These are phyloP conservation scores for Neoascia interrupta DNA, from an alignment of 2,888 invertebrate species.

Conservation along the genomic window DNA sequence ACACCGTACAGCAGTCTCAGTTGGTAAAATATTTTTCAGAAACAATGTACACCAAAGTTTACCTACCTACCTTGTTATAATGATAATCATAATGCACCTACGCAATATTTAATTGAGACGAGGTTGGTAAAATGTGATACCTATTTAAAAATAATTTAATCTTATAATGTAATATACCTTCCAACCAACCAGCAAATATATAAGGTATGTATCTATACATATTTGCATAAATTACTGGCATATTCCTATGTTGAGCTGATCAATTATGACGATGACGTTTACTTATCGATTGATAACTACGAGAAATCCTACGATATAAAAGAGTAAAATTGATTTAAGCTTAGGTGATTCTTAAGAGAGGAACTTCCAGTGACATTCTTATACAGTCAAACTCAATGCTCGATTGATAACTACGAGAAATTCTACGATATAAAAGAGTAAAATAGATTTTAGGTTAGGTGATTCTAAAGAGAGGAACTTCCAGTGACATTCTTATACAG, in stretches of 20 bases:
- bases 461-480: slow-evolving; percentile 41
- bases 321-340: slow-evolving; percentile 14
- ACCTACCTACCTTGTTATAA: too few species aligned
- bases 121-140: too few species aligned
- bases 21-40: too few species aligned
- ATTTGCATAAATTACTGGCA: not conserved
- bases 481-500: slow-evolving; percentile 41
- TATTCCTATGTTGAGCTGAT: not conserved
- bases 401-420: slow-evolving; percentile 21
- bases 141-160: too few species aligned
- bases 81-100: too few species aligned
- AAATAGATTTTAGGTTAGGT: slow-evolving; percentile 18
- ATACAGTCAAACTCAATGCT: too few species aligned
- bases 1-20: too few species aligned
- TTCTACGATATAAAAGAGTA: slow-evolving; percentile 6
- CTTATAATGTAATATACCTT: too few species aligned
- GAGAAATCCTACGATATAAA: slow-evolving; percentile 7
- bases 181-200: too few species aligned
- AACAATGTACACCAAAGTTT: too few species aligned
- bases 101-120: too few species aligned
- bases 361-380: slow-evolving; percentile 42
- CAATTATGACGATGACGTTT: slow-evolving; percentile 38
- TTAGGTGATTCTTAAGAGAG: too few species aligned
- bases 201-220: not conserved
- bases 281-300: slow-evolving; percentile 38